Evolutionary conservation across 2,888 invertebrate species (phyloP), one percentile per base, ranked within the genome.

Genomic region (Melanostoma mellinum): DNA sequence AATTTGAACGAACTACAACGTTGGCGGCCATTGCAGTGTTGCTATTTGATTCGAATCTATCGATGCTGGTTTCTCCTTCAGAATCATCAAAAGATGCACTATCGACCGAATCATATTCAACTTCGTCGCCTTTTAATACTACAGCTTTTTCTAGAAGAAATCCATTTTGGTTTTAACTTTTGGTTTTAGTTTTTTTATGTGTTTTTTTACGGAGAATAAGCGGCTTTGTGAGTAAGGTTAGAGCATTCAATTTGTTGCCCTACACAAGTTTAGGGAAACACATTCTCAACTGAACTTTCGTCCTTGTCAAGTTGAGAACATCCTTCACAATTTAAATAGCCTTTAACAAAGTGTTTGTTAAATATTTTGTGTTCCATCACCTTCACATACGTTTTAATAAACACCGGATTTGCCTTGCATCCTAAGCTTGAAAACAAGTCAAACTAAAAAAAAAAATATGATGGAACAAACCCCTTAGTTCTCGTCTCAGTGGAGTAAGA

Each of bases 91-190:
- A 58, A 10, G 75, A 61, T 20, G 46, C 75, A 68, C 80, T 76
- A 53, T 85, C 85, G 56, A 80, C 68, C 1, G 78, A 63, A 55
- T 84, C 84, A 20, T 80, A 85, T 56, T 67, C 50, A 40, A 72
- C 63, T 68, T 85, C 80, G 52, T 85, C 85, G 6, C 71, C 85
- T 61, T 80, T 80, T 20, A 85, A 52, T 55, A 80, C 72, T 30
- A 53, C 58, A 32, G 30, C 42, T n/a, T 3, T 32, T 75, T 68
- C 85, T 85, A 76, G 10, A 85, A 84, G 30, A 63, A 52, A 63
- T 68, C 33, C 36, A n/a, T 50, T 63, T 80, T 55, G 9, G 50
- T 6, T 36, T 3, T n/a, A 4, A 38, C n/a, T 56, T 36, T 48
- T 1, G 20, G 3, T n/a, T 48, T 20, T 53, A 42, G 6, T 71